Base-by-base conservation (phyloP, 2,888 invertebrate species). In the Pycnomerus fuliginosus region DNA sequence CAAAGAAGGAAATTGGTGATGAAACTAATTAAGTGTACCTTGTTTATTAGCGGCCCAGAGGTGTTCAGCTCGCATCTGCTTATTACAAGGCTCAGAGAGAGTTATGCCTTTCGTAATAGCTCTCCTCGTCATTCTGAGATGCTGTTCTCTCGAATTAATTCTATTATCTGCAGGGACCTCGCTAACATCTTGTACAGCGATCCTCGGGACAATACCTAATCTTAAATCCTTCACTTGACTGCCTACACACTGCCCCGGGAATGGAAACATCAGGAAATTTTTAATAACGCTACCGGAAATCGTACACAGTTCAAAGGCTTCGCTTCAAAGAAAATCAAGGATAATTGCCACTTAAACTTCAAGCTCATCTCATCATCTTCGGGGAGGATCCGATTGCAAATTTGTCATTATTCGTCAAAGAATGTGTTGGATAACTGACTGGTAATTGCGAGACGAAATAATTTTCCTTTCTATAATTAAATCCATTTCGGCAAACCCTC, bases 11-110 rank as follows among this genome's bases (percentile, higher is more conserved):
- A 58, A 55, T 58, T 54, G 55, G 36, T 47, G 51, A 53, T 53
- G 54, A 52, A 52, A 51, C 52, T 58, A 54, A 57, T 56, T 56
- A 60, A 58, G 56, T 53, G 54, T 48, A 48, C 50, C 55, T 56
- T 56, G 55, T 60, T 60, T 57, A 60, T 59, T 54, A 53, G 53
- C 38, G 46, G 51, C 49, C 42, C 43, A 44, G 40, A 53, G 46
- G 50, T 48, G 49, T 52, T 49, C 48, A 35, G 45, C 41, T 41
- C 41, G 40, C 53, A 53, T 53, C 53, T 50, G 46, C 44, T 50
- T 53, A 53, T 48, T 50, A 45, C 48, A 34, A 36, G 44, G 31
- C 38, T 31, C 24, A 35, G 24, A 44, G 42, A 37, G 46, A 47
- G 35, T 53, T 50, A 48, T 53, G 44, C 36, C 43, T 46, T 38